Evolutionary conservation across 2,113 vertebrate species (phyloP), one percentile per base, ranked within the genome.

Genomic region (Corythoichthys intestinalis): DNA sequence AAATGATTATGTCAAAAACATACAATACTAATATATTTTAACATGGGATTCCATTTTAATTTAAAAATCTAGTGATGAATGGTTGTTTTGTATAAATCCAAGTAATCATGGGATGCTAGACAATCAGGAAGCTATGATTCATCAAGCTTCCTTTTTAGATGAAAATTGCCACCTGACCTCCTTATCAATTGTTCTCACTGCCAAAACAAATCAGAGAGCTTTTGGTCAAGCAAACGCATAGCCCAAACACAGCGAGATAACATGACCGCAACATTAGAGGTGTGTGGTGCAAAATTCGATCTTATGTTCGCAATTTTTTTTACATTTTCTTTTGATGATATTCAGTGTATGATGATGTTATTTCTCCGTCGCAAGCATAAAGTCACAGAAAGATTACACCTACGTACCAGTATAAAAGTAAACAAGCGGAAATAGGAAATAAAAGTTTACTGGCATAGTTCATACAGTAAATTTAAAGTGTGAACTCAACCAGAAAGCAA

Each of bases 111-210:
- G 69, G 52, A 72, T 35, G 44, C 14, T 38, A 78, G 54, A 60
- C 70, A 59, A 78, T 52, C 73, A 84, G 84, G 81, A 89, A 86
- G 74, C 79, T 72, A 65, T 71, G 76, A 85, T 81, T 85, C 78
- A 83, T 76, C 49, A 15, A 72, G 76, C 75, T 86, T 89, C 78
- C 73, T 78, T 57, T 73, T 70, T 73, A 82, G 71, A 86, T 78
- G 62, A 81, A 77, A 85, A 89, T 89, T 79, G 81, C 65, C 80
- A 80, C 75, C 72, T 52, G 41, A 48, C 47, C 53, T 5, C 50
- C 81, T 87, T 81, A 88, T 88, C 85, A 74, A 37, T 4, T 47
- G 56, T 44, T 12, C 75, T 82, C 76, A 39, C 66, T 84, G 83
- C 82, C 82, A 87, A 85, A 83, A 79, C 79, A 82, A 75, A 79